phyloP scores from a whole-genome alignment of 2,113 vertebrate genomes.

The Speoplatyrhinus poulsoni region DNA sequence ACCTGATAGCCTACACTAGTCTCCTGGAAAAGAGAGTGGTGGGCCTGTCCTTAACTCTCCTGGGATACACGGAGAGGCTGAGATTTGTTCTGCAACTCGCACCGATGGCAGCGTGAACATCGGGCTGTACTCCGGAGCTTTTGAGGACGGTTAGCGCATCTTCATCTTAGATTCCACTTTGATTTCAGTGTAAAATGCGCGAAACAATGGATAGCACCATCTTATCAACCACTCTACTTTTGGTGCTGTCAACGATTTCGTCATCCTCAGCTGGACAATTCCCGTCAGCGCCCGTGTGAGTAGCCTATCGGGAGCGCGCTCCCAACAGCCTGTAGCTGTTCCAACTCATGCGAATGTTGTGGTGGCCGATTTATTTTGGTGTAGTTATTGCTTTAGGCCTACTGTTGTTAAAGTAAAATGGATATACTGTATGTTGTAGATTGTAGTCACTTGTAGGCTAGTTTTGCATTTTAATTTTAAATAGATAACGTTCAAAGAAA shows the following conservation, averaged over 20 bases:
- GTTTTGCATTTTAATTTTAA: too few species aligned
- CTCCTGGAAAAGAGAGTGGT: neutral
- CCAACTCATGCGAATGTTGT: conserved; percentile 6
- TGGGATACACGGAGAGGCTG: conserved; percentile 36
- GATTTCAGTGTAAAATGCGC: conserved; percentile 20
- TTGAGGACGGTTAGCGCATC: conserved; percentile 21
- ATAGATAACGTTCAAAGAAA: too few species aligned
- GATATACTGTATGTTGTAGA: too few species aligned
- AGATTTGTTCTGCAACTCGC: conserved; percentile 69
- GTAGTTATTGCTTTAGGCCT: too few species aligned
- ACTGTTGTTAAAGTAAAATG: too few species aligned
- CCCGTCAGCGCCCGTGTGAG: conserved; percentile 63
- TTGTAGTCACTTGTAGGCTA: too few species aligned
- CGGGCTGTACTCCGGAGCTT: conserved; percentile 42
- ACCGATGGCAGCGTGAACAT: conserved; percentile 61
- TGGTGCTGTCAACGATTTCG: conserved; percentile 58
- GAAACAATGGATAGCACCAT: conserved; percentile 58
- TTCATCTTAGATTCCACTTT: conserved; percentile 14
- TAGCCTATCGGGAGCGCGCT: conserved; percentile 20
- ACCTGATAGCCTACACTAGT: neutral
- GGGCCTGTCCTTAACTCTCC: conserved; percentile 32
- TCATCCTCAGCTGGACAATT: conserved; percentile 56
- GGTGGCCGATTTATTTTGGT: too few species aligned
- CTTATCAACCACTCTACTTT: conserved; percentile 54
- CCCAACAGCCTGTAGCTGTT: conserved; percentile 53